These are phyloP conservation scores for Melieria omissa DNA, from an alignment of 2,888 invertebrate genomes.

Conservation along the genomic window DNA sequence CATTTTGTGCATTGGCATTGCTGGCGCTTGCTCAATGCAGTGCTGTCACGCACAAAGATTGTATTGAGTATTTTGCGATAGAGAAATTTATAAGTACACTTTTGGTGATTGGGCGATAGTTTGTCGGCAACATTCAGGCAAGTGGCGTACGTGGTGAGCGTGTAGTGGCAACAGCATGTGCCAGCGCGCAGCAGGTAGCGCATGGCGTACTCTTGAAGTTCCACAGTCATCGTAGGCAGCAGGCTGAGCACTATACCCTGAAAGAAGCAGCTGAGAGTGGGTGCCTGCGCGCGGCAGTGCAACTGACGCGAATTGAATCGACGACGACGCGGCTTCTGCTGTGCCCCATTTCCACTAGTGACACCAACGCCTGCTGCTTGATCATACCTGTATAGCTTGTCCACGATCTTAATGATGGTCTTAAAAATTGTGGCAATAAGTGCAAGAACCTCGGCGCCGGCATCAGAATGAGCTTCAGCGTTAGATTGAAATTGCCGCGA, in stretches of 20 bases:
- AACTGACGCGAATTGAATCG: constrained; percentile 51
- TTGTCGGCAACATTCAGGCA: constrained; percentile 52
- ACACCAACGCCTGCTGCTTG: constrained; percentile 49
- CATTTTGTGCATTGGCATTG: constrained; percentile 52
- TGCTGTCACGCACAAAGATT: constrained; percentile 51
- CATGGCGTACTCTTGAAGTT: constrained; percentile 57
- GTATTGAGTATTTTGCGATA: constrained; percentile 57
- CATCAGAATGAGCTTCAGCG: not conserved
- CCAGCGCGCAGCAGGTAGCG: constrained; percentile 57
- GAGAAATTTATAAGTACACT: constrained; percentile 60
- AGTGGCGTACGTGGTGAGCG: constrained; percentile 51
- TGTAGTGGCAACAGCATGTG: constrained; percentile 65
- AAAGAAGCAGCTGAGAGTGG: constrained; percentile 58
- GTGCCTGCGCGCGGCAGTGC: constrained; percentile 49
- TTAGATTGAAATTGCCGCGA: constrained; percentile 30
- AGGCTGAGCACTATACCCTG: constrained; percentile 60
- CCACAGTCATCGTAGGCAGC: constrained; percentile 49
- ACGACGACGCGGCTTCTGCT: constrained; percentile 40
- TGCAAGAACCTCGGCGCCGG: constrained; percentile 28
- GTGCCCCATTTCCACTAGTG: constrained; percentile 34
- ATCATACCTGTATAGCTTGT: constrained; percentile 56
- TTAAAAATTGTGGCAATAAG: constrained; percentile 51
- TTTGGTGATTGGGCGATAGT: constrained; percentile 53
- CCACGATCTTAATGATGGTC: constrained; percentile 56
- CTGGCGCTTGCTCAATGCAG: constrained; percentile 8